A percentile compares a stretch with the other conserved stretches of the same genome.
These are phyloP conservation scores for Urocynchramus pylzowi DNA, from an alignment of 2,113 vertebrate species.

Conservation along the genomic window DNA sequence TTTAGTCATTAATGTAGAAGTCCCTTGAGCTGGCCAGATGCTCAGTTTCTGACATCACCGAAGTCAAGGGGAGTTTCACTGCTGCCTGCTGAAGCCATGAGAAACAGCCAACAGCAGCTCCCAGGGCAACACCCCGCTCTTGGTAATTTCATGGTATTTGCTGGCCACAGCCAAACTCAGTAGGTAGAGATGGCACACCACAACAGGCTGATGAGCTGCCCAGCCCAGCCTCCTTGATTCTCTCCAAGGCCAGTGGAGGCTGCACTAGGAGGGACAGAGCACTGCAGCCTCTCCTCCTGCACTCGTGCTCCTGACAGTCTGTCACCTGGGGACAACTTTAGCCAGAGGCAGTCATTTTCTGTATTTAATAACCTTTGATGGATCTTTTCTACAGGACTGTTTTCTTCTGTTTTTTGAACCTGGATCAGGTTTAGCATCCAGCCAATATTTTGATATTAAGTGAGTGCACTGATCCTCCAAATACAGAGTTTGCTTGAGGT, in stretches of 20 bases:
- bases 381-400: neutral
- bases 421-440: neutral
- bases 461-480: neutral
- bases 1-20: neutral
- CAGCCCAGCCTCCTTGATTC: neutral
- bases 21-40: neutral
- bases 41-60: neutral
- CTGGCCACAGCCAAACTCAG: neutral
- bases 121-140: neutral
- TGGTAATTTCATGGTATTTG: neutral
- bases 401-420: neutral
- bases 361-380: neutral
- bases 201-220: accelerated
- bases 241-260: neutral
- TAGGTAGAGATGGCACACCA: neutral
- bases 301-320: neutral
- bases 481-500: neutral
- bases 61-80: neutral
- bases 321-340: neutral
- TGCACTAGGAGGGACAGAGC: neutral
- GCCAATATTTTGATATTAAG: neutral
- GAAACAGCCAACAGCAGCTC: neutral
- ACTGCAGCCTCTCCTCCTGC: neutral
- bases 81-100: neutral
- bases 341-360: neutral